These are phyloP conservation scores for Lindbergichthys nudifrons DNA, from an alignment of 2,797 vertebrate species.

Conservation along the genomic window DNA sequence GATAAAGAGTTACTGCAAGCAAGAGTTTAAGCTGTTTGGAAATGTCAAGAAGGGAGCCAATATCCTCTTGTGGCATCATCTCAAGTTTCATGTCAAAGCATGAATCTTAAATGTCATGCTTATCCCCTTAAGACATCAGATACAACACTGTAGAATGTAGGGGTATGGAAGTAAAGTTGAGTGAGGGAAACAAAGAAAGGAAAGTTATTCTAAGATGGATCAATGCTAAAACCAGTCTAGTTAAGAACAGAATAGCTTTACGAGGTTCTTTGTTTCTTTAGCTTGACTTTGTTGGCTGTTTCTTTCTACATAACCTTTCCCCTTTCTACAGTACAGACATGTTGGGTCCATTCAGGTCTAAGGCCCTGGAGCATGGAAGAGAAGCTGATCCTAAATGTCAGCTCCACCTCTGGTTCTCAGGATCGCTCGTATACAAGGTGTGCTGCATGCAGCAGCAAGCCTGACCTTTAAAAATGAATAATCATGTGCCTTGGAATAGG, in stretches of 20 bases:
- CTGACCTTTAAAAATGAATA: conserved; percentile 56
- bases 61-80: neutral
- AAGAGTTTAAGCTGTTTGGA: neutral
- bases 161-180: neutral
- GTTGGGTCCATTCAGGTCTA: neutral
- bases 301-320: neutral
- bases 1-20: conserved; percentile 14
- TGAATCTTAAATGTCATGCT: conserved; percentile 11
- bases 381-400: conserved; percentile 46
- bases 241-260: neutral
- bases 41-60: neutral
- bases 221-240: neutral
- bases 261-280: neutral
- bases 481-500: neutral
- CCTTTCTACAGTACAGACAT: neutral
- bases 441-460: conserved; percentile 58
- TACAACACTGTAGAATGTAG: neutral
- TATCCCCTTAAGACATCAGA: neutral
- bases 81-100: conserved; percentile 10
- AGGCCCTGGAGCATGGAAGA: conserved; percentile 41
- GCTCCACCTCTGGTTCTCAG: conserved; percentile 37
- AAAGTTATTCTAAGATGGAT: neutral
- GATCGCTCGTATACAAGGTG: neutral
- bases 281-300: neutral
- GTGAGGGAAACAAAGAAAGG: neutral